Base-by-base conservation (phyloP, 2,113 vertebrate species). In the Seriola quinqueradiata region DNA sequence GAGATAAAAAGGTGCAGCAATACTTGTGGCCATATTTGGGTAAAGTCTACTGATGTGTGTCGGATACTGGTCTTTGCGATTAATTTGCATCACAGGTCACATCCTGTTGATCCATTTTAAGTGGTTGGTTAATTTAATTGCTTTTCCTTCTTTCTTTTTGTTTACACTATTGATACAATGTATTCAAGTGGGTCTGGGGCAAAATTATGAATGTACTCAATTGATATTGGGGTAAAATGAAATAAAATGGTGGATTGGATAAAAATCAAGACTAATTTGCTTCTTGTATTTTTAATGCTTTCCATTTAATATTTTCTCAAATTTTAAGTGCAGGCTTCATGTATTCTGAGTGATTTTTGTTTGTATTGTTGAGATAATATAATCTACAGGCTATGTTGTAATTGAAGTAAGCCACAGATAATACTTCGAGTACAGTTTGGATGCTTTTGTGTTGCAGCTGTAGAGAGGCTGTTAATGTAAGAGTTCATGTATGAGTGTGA, bases 161-260 rank as follows among this genome's bases (percentile, higher is more conserved):
- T 90, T 84, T 77, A 75, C 89, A 81, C 77, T 84, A 74, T 83
- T 80, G 59, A 76, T 83, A 67, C 64, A 70, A 11, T 86, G 65
- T 89, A 81, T 82, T 90, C 76, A 75, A 72, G 83, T 87, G 78
- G 92, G 80, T 84, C 25, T 59, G 83, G 80, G 92, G 57, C 23
- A 84, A 85, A 70, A 52, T 85, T 46, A 72, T 85, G 87, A 93
- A 93, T 92, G 91, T 93, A 93, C 69, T 92, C 76, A 61, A 36
- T 75, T 89, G 80, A 70, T 91, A 72, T 69, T 70, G 64, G 80
- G 91, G 74, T 54, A 38, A 89, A 83, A 82, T 63, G 1, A 83
- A 93, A 94, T 94, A 93, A 94, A 94, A 90, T 66, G 85, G 83
- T 85, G 79, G 79, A 85, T 89, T 92, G 87, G 74, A 81, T 89